Evolutionary conservation across 2,888 invertebrate genomes (phyloP), one percentile per base, ranked within the genome.

Genomic region (Philaethria dido): DNA sequence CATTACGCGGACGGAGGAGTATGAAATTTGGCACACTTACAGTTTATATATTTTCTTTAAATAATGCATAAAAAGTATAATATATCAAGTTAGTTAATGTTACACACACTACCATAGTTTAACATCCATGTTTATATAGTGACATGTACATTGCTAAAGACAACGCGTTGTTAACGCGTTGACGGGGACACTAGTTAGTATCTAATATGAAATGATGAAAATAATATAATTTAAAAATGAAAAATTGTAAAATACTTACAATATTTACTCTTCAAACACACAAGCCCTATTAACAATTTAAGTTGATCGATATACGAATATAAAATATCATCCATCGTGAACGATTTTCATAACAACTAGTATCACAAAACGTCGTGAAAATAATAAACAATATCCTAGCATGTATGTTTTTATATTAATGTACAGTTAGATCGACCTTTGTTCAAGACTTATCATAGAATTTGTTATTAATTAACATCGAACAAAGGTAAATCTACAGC

Each of bases 251-350:
- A 14, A 6, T 47, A 70, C 68, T 70, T 42, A 68, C 68, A 57
- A 20, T 50, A 25, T 29, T 60, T 54, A 45, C 45, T 64, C 33
- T 64, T 68, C 14, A 68, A 33, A 52, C 29, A 64, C 57, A 70
- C 52, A 44, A 70, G 36, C 14, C 59, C 64, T 14, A 70, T 62
- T n/a, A 70, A 16, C 45, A 62, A 59, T 22, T 62, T 70, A 8
- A 70, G 47, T 33, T 64, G 57, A 47, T 62, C 68, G 11, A 68
- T 20, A 60, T 65, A 65, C n/a, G n/a, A n/a, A n/a, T n/a, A n/a
- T 13, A 44, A 18, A 14, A 47, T 14, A 42, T 65, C 68, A 11
- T 45, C 62, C 68, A 68, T 70, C 14, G 20, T 68, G 11, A 52
- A 22, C 29, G 39, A 50, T 14, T 48, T 55, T 50, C 14, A 22